Conservation (phyloP, 2,797 vertebrate genomes). For the Kryptolebias ocellatus region DNA sequence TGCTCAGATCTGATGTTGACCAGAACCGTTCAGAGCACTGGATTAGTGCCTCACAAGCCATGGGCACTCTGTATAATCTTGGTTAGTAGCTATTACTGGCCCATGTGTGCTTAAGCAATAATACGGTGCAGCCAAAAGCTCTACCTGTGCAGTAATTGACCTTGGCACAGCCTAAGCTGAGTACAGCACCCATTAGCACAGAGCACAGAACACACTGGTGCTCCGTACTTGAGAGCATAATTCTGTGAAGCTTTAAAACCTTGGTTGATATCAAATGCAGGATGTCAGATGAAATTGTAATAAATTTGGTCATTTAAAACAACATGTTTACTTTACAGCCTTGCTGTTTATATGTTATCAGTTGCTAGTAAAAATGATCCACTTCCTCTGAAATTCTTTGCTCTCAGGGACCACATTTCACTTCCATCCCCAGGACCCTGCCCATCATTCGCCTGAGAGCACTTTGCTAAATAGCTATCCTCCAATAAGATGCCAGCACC, state of each 20-base stretch:
- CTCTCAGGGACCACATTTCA: slow-evolving; percentile 55
- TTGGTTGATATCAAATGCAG: slow-evolving; percentile 8
- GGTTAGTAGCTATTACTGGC: slow-evolving; percentile 75
- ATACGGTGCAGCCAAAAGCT: slow-evolving; percentile 73
- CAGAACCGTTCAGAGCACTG: slow-evolving; percentile 59
- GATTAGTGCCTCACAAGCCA: slow-evolving; percentile 74
- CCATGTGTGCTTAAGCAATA: slow-evolving; percentile 76
- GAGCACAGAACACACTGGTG: slow-evolving; percentile 44
- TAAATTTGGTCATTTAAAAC: slow-evolving; percentile 19
- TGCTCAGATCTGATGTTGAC: slow-evolving; percentile 64
- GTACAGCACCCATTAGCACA: slow-evolving; percentile 64
- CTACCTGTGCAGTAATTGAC: slow-evolving; percentile 79
- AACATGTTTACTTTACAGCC: slow-evolving; percentile 5
- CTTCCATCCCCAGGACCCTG: slow-evolving; percentile 67
- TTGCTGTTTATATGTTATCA: slow-evolving; percentile 7
- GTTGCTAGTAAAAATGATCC: slow-evolving; percentile 28
- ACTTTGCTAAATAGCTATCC: slow-evolving; percentile 80
- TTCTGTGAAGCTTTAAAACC: neutral
- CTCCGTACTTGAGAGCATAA: slow-evolving; percentile 20
- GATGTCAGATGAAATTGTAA: neutral
- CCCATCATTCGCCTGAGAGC: slow-evolving; percentile 78
- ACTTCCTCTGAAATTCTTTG: slow-evolving; percentile 43
- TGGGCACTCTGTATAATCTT: slow-evolving; percentile 75
- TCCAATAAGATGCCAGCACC: slow-evolving; percentile 79
- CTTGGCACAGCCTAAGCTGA: slow-evolving; percentile 72